Evolutionary conservation across 2,113 vertebrate genomes (phyloP).

Genomic region (Motacilla alba): DNA sequence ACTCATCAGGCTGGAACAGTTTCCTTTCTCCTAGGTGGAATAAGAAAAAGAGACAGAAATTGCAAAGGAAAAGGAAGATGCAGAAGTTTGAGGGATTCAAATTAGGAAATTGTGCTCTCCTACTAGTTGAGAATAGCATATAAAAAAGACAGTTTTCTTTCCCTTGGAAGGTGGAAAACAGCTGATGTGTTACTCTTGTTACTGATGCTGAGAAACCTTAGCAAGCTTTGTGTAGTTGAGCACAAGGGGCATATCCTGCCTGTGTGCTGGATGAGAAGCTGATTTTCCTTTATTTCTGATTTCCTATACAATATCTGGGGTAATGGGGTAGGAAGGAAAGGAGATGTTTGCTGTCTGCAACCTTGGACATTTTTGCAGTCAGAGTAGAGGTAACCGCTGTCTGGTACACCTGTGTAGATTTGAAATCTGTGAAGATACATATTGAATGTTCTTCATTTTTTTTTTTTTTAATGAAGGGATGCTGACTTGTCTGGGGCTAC

Average conservation of each 20-base stretch:
- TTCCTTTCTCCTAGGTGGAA: not conserved
- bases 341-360: not conserved
- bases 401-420: not conserved
- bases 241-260: not conserved
- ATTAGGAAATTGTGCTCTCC: not conserved
- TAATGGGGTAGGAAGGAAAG: not conserved
- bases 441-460: not conserved
- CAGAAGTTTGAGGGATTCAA: not conserved
- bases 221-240: not conserved
- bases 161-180: not conserved
- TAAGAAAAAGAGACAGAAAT: not conserved
- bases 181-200: not conserved
- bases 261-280: not conserved
- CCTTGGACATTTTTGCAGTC: not conserved
- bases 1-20: not conserved
- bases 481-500: not conserved
- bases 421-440: not conserved
- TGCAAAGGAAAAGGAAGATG: not conserved
- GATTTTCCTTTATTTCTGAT: not conserved
- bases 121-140: not conserved
- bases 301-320: not conserved
- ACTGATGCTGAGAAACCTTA: not conserved
- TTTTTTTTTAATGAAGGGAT: not conserved
- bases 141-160: not conserved
- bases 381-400: not conserved